phyloP scores from a whole-genome alignment of 2,113 vertebrate genomes.

The Gnathonemus longibarbis region DNA sequence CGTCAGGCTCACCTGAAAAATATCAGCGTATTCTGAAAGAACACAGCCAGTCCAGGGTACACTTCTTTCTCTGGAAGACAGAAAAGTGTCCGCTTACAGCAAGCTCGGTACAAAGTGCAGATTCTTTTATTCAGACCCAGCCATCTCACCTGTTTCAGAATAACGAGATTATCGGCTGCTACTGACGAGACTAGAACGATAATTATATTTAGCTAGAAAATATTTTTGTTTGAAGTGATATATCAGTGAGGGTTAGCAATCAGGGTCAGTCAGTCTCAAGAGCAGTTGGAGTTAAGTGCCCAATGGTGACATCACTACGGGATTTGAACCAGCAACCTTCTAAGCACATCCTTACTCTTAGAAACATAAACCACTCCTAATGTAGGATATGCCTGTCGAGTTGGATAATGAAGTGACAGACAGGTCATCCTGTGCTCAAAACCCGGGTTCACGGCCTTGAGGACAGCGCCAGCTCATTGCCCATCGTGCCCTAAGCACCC shows the following conservation, averaged over 20 bases:
- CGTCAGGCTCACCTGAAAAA: constrained; percentile 78
- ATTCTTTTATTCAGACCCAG: background rate
- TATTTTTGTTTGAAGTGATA: background rate
- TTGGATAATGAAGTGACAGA: background rate
- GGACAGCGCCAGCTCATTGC: background rate
- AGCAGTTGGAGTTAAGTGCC: background rate
- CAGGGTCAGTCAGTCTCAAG: background rate
- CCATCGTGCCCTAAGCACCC: background rate
- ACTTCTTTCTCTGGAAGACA: constrained; percentile 55
- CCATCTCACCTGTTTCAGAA: background rate
- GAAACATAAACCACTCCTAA: background rate
- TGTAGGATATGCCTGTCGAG: background rate
- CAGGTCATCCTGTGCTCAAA: too few relatives aligned
- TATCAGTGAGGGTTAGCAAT: background rate
- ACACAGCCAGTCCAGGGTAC: constrained; percentile 81
- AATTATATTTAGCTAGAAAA: background rate
- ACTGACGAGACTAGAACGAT: background rate
- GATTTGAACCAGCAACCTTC: background rate
- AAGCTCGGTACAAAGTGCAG: background rate
- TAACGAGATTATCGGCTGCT: background rate
- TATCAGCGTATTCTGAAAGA: constrained; percentile 91
- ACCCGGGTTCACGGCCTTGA: too few relatives aligned
- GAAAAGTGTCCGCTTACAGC: background rate
- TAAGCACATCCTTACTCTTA: background rate
- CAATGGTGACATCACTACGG: background rate